These are phyloP conservation scores for Ophioninae sp. DNA, from an alignment of 2,888 invertebrate genomes.

Conservation along the genomic window DNA sequence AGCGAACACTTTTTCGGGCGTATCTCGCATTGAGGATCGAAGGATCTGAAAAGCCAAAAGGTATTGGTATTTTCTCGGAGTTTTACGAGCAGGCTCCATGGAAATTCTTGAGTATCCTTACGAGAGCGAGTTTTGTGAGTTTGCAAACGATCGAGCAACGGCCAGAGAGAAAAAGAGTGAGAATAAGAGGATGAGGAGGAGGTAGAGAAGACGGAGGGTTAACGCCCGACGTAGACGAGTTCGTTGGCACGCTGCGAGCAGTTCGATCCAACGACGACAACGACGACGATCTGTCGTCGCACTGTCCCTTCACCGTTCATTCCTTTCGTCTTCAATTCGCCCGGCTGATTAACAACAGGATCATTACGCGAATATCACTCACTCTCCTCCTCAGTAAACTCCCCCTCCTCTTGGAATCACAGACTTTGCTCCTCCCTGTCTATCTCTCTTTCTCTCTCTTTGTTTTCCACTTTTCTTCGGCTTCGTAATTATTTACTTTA, in stretches of 20 bases:
- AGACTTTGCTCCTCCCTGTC: not conserved
- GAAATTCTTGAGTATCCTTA: constrained; percentile 59
- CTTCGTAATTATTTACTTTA: not conserved
- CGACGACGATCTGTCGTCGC: constrained; percentile 57
- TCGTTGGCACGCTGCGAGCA: constrained; percentile 62
- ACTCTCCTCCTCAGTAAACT: not conserved
- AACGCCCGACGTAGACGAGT: constrained; percentile 65
- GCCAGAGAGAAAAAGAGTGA: constrained; percentile 27
- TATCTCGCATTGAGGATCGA: not conserved
- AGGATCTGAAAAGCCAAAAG: not conserved
- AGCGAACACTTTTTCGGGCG: not conserved
- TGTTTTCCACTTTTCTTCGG: not conserved
- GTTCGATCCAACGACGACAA: constrained; percentile 61
- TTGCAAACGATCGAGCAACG: constrained; percentile 58
- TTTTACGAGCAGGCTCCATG: constrained; percentile 37
- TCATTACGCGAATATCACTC: constrained; percentile 42
- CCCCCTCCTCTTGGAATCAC: not conserved
- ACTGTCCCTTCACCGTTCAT: constrained; percentile 41
- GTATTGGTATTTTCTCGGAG: constrained; percentile 31
- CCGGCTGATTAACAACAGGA: constrained; percentile 54
- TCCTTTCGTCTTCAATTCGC: constrained; percentile 56
- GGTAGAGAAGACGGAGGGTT: constrained; percentile 58
- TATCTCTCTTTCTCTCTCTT: not conserved
- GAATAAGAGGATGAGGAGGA: constrained; percentile 46
- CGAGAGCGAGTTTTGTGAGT: constrained; percentile 57